These are phyloP conservation scores for Echinometra lucunter DNA, from an alignment of 53 echinoderm and acorn worm genomes.

Conservation along the genomic window DNA sequence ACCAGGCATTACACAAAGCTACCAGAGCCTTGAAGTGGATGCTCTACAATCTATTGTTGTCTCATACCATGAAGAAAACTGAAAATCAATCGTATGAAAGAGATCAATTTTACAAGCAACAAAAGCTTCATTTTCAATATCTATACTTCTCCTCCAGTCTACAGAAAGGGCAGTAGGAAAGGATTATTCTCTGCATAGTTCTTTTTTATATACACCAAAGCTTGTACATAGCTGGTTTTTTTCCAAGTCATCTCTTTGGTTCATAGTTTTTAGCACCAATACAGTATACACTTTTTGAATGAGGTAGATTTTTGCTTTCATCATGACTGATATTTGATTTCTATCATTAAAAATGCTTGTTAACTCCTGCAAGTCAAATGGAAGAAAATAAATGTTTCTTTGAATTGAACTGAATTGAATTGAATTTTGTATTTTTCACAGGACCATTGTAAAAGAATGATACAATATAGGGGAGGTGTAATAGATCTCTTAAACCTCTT, in stretches of 20 bases:
- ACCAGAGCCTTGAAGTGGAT: conserved; percentile 28
- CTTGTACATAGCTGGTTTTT: not conserved
- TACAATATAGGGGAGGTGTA: too few species aligned
- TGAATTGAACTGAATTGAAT: too few species aligned
- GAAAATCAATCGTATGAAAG: not conserved
- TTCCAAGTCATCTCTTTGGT: not conserved
- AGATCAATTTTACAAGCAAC: conserved; percentile 44
- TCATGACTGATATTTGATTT: not conserved
- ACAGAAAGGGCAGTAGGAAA: not conserved
- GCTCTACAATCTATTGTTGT: not conserved
- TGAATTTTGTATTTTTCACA: too few species aligned
- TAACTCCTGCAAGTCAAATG: too few species aligned
- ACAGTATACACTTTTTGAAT: not conserved
- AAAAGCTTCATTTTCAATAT: not conserved
- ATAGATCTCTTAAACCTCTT: too few species aligned
- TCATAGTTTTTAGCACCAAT: not conserved
- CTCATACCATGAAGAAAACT: conserved; percentile 3
- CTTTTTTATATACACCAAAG: not conserved
- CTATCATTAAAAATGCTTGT: too few species aligned
- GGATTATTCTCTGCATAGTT: not conserved
- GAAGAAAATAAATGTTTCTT: too few species aligned
- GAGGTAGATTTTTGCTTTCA: not conserved
- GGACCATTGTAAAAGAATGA: too few species aligned
- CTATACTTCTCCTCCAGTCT: not conserved
- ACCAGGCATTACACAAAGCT: not conserved